Percentiles rank a stretch among this genome's conserved stretches.
Conservation (phyloP, 2,888 invertebrate species). For the Ophraella communa region DNA sequence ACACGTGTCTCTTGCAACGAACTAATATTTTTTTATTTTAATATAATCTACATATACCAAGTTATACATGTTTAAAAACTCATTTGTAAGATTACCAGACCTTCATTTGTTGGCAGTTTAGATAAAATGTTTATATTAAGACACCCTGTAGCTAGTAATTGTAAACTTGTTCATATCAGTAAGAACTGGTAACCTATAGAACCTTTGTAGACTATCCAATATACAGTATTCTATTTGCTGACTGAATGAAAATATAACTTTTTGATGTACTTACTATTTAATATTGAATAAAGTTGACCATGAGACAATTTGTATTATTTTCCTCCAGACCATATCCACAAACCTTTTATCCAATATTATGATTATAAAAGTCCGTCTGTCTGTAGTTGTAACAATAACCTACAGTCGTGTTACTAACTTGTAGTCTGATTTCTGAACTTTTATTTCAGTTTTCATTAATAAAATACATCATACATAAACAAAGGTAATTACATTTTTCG, state of each 20-base stretch:
- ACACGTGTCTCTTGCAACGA: too few species aligned
- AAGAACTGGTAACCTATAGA: slow-evolving; percentile 27
- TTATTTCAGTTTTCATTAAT: too few species aligned
- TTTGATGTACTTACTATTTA: slow-evolving; percentile 38
- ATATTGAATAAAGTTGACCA: slow-evolving; percentile 33
- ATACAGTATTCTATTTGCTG: slow-evolving; percentile 33
- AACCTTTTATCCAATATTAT: too few species aligned
- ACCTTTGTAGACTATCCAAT: slow-evolving; percentile 28
- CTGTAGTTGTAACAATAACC: too few species aligned
- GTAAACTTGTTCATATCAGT: slow-evolving; percentile 35
- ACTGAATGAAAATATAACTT: slow-evolving; percentile 35
- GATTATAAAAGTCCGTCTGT: too few species aligned
- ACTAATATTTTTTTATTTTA: too few species aligned
- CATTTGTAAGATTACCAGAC: neutral
- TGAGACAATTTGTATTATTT: slow-evolving; percentile 1
- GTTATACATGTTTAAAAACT: neutral
- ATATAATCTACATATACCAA: too few species aligned
- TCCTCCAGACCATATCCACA: neutral
- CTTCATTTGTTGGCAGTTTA: neutral
- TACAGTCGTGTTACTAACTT: too few species aligned
- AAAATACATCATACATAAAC: too few species aligned
- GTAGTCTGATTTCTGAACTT: too few species aligned
- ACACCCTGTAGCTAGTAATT: slow-evolving; percentile 21
- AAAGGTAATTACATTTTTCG: too few species aligned
- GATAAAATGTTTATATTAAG: neutral